Evolutionary conservation across 1,140 invertebrate species (phyloP), one percentile per base, ranked within the genome.

Genomic region (Drosophila santomea): DNA sequence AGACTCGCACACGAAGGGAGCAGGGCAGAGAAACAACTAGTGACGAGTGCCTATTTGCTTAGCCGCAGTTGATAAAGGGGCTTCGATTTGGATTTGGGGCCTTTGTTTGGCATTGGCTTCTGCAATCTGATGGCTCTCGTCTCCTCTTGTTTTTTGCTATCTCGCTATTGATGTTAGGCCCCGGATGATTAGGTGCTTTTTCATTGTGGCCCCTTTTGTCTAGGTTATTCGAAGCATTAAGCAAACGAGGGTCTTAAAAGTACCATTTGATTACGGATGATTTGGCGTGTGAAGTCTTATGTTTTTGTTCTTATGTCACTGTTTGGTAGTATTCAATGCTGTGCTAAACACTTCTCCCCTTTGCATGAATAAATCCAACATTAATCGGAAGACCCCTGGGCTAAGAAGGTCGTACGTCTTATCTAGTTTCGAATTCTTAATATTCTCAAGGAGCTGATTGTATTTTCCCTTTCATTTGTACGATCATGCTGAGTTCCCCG

Each of bases 21-120:
- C 54, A 61, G 74, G 48, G 43, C 36, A 28, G 51, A 23, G 44
- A 68, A 69, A 36, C 55, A 77, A 77, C 76, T 77, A 76, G 61
- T 76, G 74, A 76, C 72, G 69, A 76, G 63, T 75, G 55, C 38
- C 64, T 77, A 77, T 77, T 77, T 77, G 62, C 56, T 61, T 77
- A 60, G 64, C 55, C 74, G 62, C 63, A 44, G 54, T 69, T 68
- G 62, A 77, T 77, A 63, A 77, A 56, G 62, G 63, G 50, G 63
- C 56, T 66, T 69, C 74, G 75, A 76, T 77, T 74, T 44, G 51
- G 63, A 59, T 77, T 74, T 61, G 51, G 74, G 50, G 74, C 62
- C 74, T 77, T 77, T 77, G 74, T 77, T 15, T 68, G 74, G 74
- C 74, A 77, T 77, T 76, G 74, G 74, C 74, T 77, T 76, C 74